Evolutionary conservation across 2,113 vertebrate genomes (phyloP), one percentile per base, ranked within the genome.

Genomic region (Paramormyrops kingsleyae): DNA sequence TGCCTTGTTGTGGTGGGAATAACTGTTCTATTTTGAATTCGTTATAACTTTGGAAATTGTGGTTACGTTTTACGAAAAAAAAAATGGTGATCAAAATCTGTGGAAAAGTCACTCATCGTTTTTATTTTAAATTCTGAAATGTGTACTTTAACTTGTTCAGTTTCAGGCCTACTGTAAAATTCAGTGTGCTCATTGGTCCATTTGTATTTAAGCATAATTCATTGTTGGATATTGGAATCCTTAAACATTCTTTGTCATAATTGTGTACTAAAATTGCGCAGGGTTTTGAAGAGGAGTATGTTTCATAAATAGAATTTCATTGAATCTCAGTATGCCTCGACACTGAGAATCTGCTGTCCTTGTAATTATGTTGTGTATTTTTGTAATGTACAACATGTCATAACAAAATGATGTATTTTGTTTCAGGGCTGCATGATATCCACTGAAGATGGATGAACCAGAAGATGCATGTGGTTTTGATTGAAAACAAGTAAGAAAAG

Each of bases 401-500:
- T 44, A 27, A n/a, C 21, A 66, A 35, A 85, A 62, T 89, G 4
- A 5, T 62, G 4, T 9, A 2, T 66, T 89, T 27, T 66, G n/a
- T 89, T 89, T 59, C 56, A 85, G 89, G 53, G 24, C 56, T 4
- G 59, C n/a, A 17, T 83, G 46, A 44, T 42, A 83, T 56, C n/a
- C 17, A 39, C 27, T 46, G 89, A 70, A 62, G 83, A 83, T 66
- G 39, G 80, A 49, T 35, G 49, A 86, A 46, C 42, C 31, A 6
- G 42, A 49, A n/a, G 77, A 56, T 10, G 17, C 47, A 15, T 66
- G 17, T 46, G 31, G 80, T 66, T 27, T 49, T 89, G 31, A 46
- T 19, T 80, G 56, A n/a, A 52, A 89, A 39, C 31, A 80, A 39
- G 74, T 80, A 85, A 52, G 89, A 50, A 88, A 62, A 31, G 89